A percentile compares a stretch with the other conserved stretches of the same genome.
phyloP scores from a whole-genome alignment of 2,797 vertebrate species.

The Pipistrellus kuhlii region DNA sequence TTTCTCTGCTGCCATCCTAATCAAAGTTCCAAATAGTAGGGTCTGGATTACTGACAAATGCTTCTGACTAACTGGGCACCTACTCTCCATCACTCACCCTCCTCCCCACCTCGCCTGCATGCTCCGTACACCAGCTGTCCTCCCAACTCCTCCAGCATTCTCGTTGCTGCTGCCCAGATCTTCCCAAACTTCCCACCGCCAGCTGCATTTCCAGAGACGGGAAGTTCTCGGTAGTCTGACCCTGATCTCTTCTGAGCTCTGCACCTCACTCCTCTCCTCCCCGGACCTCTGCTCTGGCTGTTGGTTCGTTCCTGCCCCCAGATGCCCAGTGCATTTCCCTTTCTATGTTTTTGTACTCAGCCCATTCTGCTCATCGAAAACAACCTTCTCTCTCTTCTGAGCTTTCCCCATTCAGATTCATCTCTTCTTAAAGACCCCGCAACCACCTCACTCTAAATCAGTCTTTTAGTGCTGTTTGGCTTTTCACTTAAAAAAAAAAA shows the following conservation, averaged over 20 bases:
- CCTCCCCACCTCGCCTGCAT: not conserved
- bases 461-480: constrained; percentile 8
- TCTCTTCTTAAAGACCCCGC: not conserved
- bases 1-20: not conserved
- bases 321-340: not conserved
- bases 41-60: not conserved
- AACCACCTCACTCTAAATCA: not conserved
- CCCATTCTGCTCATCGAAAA: constrained; percentile 5
- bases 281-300: not conserved
- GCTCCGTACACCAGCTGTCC: not conserved
- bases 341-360: not conserved
- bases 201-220: not conserved
- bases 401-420: not conserved
- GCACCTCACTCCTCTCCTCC: not conserved
- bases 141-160: not conserved
- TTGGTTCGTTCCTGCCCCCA: not conserved
- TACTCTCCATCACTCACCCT: not conserved
- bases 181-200: not conserved
- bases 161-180: not conserved
- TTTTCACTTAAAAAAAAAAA: not conserved
- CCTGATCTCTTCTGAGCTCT: not conserved
- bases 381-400: constrained; percentile 4
- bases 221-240: not conserved
- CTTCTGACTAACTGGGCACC: not conserved
- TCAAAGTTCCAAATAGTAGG: constrained; percentile 26